Percentiles rank a stretch among this genome's conserved stretches.
Conservation (phyloP, 64 coral and sea anemone genomes). For the Stichodactyla helianthus region DNA sequence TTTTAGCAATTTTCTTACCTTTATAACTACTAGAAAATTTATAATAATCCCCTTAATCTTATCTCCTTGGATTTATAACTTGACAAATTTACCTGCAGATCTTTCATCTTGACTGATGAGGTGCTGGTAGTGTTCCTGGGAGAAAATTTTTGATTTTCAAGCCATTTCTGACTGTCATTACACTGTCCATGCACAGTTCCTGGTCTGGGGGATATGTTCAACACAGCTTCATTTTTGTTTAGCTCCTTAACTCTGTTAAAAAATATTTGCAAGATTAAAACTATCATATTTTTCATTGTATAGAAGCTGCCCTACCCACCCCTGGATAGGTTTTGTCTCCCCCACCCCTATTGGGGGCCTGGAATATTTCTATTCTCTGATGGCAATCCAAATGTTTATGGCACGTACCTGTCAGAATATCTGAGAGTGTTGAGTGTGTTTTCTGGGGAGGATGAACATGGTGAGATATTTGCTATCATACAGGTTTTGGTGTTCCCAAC, state of each 20-base stretch:
- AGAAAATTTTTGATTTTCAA: conserved; percentile 8
- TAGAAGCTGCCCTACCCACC: not conserved
- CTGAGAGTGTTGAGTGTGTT: conserved; percentile 80
- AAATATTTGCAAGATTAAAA: not conserved
- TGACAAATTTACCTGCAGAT: not conserved
- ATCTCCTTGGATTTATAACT: no score
- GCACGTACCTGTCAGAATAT: conserved; percentile 92
- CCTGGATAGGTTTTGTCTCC: not conserved
- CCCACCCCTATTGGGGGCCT: no score
- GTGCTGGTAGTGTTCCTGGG: not conserved
- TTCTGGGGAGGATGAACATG: conserved; percentile 63
- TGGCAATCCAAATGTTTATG: no score
- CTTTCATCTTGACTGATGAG: not conserved
- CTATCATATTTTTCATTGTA: not conserved
- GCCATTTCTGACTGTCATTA: conserved; percentile 18
- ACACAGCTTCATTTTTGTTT: conserved; percentile 21
- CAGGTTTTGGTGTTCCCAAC: conserved; percentile 80
- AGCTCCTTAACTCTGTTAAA: conserved; percentile 65
- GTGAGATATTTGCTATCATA: conserved; percentile 92
- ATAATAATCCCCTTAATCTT: no score
- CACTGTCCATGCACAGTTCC: conserved; percentile 31
- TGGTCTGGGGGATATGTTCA: conserved; percentile 26
- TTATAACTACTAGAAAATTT: no score
- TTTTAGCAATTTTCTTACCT: no score
- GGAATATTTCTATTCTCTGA: no score